Evolutionary conservation across 2,113 vertebrate species (phyloP), one percentile per base, ranked within the genome.

Genomic region (Carassius auratus): DNA sequence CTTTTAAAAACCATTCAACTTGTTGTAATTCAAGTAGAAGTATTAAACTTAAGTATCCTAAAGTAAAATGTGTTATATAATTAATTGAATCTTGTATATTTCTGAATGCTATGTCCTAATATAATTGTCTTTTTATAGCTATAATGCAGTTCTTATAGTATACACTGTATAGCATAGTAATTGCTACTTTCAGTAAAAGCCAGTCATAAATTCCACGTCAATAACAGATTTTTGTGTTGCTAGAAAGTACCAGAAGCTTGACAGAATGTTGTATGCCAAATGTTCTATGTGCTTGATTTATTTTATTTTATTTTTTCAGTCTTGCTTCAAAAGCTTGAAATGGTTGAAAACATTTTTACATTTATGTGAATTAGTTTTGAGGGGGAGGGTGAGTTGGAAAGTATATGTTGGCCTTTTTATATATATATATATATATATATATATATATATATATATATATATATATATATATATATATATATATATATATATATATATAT

Each of bases 21-120:
- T n/a, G 62, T 19, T 30, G n/a, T 81, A 81, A 50, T 81, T 81
- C 61, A 79, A 62, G 76, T 61, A 78, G 42, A 81, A 81, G 78
- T 15, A 52, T 81, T 81, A 64, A 26, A 38, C 59, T 23, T 66
- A 48, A 48, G 38, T 64, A 42, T 48, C 77, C 61, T 30, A 6
- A 57, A 77, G 30, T n/a, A 23, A 17, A 61, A 21, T 75, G 45
- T 75, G 73, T 76, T 26, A 6, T 38, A 2, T 42, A 33, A 30
- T 52, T 55, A 33, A 19, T 30, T 76, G 0, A 48, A 2, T 26
- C 2, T 55, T 33, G 10, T 33, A 9, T 2, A 55, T 30, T 23
- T 33, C 8, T 55, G 17, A 19, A 33, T 57, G 55, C 48, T 50
- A 52, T 4, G 3, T 26, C 14, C 21, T n/a, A 61, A 61, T 61